A percentile compares a stretch with the other conserved stretches of the same genome.
Evolutionary conservation across 92 coral and sea anemone genomes (phyloP).

Genomic region (Porites cylindrica): DNA sequence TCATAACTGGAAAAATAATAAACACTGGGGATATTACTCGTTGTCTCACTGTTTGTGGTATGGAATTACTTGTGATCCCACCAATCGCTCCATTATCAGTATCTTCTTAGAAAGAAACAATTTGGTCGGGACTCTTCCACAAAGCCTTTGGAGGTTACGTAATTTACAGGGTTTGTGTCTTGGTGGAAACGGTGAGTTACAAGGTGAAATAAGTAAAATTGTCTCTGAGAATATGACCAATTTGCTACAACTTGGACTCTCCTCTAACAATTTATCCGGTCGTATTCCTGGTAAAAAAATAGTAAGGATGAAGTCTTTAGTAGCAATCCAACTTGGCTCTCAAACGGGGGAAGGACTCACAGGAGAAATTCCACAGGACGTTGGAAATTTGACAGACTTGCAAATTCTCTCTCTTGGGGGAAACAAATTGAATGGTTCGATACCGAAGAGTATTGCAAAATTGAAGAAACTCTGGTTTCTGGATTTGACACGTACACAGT

Average conservation of each 20-base stretch:
- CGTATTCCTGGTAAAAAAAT: conserved; percentile 56
- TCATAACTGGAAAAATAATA: conserved; percentile 53
- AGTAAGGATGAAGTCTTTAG: conserved; percentile 60
- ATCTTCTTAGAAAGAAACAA: conserved; percentile 59
- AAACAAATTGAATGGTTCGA: conserved; percentile 58
- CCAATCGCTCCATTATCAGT: conserved; percentile 60
- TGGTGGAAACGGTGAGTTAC: conserved; percentile 43
- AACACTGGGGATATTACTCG: conserved; percentile 28
- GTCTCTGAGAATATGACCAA: conserved; percentile 76
- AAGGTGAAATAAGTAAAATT: conserved; percentile 59
- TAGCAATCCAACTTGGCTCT: conserved; percentile 66
- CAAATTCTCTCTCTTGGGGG: conserved; percentile 80
- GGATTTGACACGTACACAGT: conserved; percentile 62
- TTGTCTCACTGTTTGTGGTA: conserved; percentile 75
- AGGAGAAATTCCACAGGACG: conserved; percentile 71
- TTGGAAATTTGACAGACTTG: conserved; percentile 71
- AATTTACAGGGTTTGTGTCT: conserved; percentile 75
- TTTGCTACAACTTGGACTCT: conserved; percentile 46
- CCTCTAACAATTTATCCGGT: conserved; percentile 62
- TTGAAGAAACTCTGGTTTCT: conserved; percentile 76
- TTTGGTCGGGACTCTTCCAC: conserved; percentile 64
- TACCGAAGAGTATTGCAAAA: conserved; percentile 72
- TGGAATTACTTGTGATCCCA: conserved; percentile 70
- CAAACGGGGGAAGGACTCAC: conserved; percentile 51
- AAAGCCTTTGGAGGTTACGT: conserved; percentile 78